A percentile compares a stretch with the other conserved stretches of the same genome.
phyloP scores from a whole-genome alignment of 2,888 invertebrate genomes.

The Caenorhabditis becei region DNA sequence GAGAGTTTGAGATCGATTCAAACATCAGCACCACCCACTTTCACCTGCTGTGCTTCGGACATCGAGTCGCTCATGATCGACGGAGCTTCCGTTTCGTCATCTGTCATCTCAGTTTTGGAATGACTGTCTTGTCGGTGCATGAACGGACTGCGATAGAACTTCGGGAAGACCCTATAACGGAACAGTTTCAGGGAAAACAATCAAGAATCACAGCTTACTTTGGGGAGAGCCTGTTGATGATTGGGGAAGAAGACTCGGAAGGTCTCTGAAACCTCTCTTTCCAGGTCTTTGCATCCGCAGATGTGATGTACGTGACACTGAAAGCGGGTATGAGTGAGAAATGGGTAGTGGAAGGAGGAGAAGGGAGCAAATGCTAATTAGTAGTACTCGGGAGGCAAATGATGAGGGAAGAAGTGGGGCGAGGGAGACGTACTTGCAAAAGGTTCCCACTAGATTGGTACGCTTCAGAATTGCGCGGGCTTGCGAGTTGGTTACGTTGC shows the following conservation, averaged over 20 bases:
- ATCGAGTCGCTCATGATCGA: slow-evolving; percentile 64
- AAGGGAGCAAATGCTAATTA: slow-evolving; percentile 54
- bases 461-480: slow-evolving; percentile 85
- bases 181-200: slow-evolving; percentile 10
- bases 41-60: slow-evolving; percentile 43
- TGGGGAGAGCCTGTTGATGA: slow-evolving; percentile 77
- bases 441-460: slow-evolving; percentile 85
- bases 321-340: slow-evolving; percentile 66
- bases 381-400: slow-evolving; percentile 43
- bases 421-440: slow-evolving; percentile 84
- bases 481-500: slow-evolving; percentile 85
- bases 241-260: slow-evolving; percentile 68
- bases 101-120: slow-evolving; percentile 52
- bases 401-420: slow-evolving; percentile 47
- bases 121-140: slow-evolving; percentile 65
- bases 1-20: not conserved
- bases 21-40: slow-evolving; percentile 17
- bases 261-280: slow-evolving; percentile 80
- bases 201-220: slow-evolving; percentile 69
- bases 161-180: slow-evolving; percentile 84
- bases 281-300: slow-evolving; percentile 84
- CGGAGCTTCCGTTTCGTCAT: slow-evolving; percentile 63
- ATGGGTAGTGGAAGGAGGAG: slow-evolving; percentile 22
- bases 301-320: slow-evolving; percentile 85
- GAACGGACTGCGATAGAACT: slow-evolving; percentile 84